A percentile compares a stretch with the other conserved stretches of the same genome.
phyloP scores from a whole-genome alignment of 2,113 vertebrate species.

The Tapirus terrestris region DNA sequence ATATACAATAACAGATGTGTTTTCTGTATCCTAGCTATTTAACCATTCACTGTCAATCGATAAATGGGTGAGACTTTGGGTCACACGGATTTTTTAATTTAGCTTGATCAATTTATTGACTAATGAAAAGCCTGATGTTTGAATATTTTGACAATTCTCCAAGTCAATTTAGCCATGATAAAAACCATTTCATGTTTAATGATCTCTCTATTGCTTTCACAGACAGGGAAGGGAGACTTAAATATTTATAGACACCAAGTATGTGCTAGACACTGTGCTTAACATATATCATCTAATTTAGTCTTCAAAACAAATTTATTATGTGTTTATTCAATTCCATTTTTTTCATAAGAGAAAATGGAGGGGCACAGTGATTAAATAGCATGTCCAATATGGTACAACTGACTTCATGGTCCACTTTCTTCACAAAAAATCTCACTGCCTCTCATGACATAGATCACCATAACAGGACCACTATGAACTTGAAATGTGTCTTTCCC shows the following conservation, averaged over 20 bases:
- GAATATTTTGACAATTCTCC: not conserved
- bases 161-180: not conserved
- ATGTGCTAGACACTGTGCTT: not conserved
- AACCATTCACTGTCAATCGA: not conserved
- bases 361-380: not conserved
- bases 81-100: not conserved
- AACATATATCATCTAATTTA: not conserved
- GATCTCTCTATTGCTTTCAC: not conserved
- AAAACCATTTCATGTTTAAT: not conserved
- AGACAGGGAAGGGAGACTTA: not conserved
- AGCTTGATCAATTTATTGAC: not conserved
- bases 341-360: not conserved
- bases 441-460: too few relatives aligned
- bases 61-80: not conserved
- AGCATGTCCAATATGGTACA: not conserved
- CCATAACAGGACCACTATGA: not conserved
- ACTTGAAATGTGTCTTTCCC: not conserved
- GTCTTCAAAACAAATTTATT: not conserved
- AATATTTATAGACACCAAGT: not conserved
- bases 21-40: not conserved
- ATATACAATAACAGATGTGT: not conserved
- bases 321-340: not conserved
- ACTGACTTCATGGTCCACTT: not conserved
- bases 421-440: not conserved
- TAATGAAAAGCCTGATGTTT: not conserved